A percentile compares a stretch with the other conserved stretches of the same genome.
Evolutionary conservation across 2,888 invertebrate genomes (phyloP).

Genomic region (Lypha dubia): DNA sequence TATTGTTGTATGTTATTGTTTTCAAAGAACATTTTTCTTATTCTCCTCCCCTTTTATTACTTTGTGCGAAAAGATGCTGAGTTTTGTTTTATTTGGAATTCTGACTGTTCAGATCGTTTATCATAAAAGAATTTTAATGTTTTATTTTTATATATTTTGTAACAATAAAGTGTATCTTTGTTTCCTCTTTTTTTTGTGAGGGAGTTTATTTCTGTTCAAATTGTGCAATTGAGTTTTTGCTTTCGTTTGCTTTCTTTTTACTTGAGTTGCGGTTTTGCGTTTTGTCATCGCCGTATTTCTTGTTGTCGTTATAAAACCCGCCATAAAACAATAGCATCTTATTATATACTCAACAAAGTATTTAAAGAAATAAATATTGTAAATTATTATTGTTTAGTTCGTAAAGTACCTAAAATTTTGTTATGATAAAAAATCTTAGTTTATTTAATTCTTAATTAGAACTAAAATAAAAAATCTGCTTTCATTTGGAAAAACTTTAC

Average conservation of each 20-base stretch:
- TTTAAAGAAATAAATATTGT: not conserved
- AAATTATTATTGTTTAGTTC: not conserved
- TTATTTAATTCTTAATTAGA: too few relatives aligned
- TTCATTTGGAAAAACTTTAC: too few relatives aligned
- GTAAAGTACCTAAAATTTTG: too few relatives aligned
- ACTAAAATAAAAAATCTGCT: too few relatives aligned
- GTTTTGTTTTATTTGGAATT: conserved; percentile 20
- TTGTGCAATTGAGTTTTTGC: conserved; percentile 17
- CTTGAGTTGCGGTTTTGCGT: not conserved
- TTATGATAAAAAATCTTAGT: too few relatives aligned
- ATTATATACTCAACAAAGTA: not conserved
- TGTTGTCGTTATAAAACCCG: not conserved
- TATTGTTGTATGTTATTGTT: not conserved
- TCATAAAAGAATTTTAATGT: conserved; percentile 31
- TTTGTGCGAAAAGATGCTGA: conserved; percentile 13
- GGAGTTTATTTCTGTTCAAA: conserved; percentile 2
- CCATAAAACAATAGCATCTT: not conserved
- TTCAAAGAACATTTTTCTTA: not conserved
- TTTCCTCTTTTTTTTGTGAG: not conserved
- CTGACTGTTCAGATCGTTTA: conserved; percentile 31
- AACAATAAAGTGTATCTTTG: not conserved
- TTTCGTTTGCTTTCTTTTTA: conserved; percentile 28
- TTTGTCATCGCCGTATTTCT: not conserved
- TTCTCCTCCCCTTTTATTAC: not conserved
- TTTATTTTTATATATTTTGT: not conserved